A percentile compares a stretch with the other conserved stretches of the same genome.
Conservation (phyloP, 2,113 vertebrate genomes). For the Chaetura pelagica region DNA sequence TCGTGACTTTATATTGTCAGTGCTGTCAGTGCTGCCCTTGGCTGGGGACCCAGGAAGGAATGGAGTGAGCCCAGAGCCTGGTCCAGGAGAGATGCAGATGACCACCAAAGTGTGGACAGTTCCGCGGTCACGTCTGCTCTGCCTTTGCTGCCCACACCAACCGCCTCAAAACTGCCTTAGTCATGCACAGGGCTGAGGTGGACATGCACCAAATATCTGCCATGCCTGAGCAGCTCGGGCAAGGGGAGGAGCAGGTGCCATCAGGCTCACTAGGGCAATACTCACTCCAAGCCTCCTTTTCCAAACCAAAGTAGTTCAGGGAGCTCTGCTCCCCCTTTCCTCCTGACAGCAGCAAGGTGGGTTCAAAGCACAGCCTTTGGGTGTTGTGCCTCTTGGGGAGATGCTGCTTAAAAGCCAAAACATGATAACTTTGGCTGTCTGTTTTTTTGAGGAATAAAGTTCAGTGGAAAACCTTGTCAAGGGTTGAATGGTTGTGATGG, state of each 20-base stretch:
- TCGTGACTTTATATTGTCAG: not conserved
- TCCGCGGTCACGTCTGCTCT: not conserved
- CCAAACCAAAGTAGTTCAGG: not conserved
- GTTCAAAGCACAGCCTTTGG: not conserved
- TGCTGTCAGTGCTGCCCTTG: not conserved
- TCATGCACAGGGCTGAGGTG: not conserved
- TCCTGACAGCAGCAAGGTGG: not conserved
- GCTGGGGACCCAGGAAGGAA: not conserved
- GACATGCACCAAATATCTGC: not conserved
- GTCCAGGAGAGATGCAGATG: not conserved
- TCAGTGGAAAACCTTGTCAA: not conserved
- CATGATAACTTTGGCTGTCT: not conserved
- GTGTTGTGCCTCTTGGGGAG: not conserved
- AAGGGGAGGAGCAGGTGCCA: not conserved
- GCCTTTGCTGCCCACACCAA: fast-evolving
- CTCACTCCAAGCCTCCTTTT: not conserved
- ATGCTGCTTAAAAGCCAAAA: not conserved
- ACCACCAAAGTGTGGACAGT: fast-evolving
- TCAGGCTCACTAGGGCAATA: fast-evolving
- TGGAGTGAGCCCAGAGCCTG: fast-evolving
- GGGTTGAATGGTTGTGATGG: not conserved
- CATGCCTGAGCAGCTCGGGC: not conserved
- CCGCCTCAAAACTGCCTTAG: not conserved
- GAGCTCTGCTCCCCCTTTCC: not conserved
- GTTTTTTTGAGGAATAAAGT: not conserved